These are phyloP conservation scores for Dicranocentrus wangi DNA, from an alignment of 2,888 invertebrate genomes.

Conservation along the genomic window DNA sequence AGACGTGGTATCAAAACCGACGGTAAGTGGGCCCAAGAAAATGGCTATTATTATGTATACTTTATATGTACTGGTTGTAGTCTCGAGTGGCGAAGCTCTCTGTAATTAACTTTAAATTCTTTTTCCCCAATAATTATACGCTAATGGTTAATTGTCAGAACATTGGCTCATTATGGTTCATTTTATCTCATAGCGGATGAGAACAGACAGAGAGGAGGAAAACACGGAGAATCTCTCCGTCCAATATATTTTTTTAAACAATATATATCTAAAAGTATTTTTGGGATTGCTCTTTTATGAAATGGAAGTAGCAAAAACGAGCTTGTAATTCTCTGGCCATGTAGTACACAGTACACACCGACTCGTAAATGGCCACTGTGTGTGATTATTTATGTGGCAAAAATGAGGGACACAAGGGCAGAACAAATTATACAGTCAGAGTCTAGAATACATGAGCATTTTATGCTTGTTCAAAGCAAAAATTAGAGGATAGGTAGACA, in stretches of 20 bases:
- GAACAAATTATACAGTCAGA: conserved; percentile 17
- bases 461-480: neutral
- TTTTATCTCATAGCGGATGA: conserved; percentile 22
- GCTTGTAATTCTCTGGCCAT: too few relatives aligned
- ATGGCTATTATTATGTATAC: conserved; percentile 17
- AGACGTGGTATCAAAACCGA: conserved; percentile 99
- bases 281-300: too few relatives aligned
- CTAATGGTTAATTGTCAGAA: conserved; percentile 44
- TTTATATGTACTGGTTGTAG: neutral
- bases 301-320: too few relatives aligned
- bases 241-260: too few relatives aligned
- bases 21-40: conserved; percentile 80
- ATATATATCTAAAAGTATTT: too few relatives aligned
- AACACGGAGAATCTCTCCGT: too few relatives aligned
- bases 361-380: too few relatives aligned
- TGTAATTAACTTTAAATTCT: conserved; percentile 32
- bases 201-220: too few relatives aligned
- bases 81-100: conserved; percentile 13
- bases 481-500: too few relatives aligned
- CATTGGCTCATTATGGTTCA: conserved; percentile 34
- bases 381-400: conserved; percentile 5
- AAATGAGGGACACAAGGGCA: conserved; percentile 35
- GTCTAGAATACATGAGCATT: conserved; percentile 11
- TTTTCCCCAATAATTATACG: conserved; percentile 30
- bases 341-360: too few relatives aligned